Percentiles rank a stretch among this genome's conserved stretches.
Evolutionary conservation across 1,140 invertebrate species (phyloP).

Genomic region (Popillia japonica): DNA sequence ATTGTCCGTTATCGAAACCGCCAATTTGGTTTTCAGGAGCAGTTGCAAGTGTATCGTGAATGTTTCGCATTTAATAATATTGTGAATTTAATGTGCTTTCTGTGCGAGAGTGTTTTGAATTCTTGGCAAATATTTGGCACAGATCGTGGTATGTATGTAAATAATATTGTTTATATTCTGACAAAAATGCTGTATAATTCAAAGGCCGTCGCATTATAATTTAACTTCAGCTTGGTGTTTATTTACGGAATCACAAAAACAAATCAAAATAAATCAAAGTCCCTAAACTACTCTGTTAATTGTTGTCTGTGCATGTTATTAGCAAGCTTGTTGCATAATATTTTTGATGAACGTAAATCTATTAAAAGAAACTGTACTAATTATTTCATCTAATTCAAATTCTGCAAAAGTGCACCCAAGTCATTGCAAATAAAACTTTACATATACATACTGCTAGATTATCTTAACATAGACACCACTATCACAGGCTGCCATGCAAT

Average conservation of each 20-base stretch:
- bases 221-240: not conserved
- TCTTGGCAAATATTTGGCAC: slow-evolving; percentile 21
- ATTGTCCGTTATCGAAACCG: not conserved
- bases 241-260: not conserved
- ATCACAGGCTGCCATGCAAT: too few species aligned
- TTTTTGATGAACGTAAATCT: too few species aligned
- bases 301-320: too few species aligned
- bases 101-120: not conserved
- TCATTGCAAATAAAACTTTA: too few species aligned
- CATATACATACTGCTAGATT: too few species aligned
- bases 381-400: too few species aligned
- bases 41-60: not conserved
- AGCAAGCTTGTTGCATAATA: too few species aligned
- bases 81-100: not conserved
- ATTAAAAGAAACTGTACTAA: too few species aligned
- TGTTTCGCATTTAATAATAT: not conserved
- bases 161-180: not conserved
- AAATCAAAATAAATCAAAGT: too few species aligned
- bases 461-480: too few species aligned
- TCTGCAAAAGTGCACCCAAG: too few species aligned
- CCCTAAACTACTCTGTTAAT: too few species aligned
- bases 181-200: slow-evolving; percentile 12
- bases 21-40: not conserved
- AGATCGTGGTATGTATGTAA: slow-evolving; percentile 10
- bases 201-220: not conserved